Evolutionary conservation across 2,113 vertebrate species (phyloP).

Genomic region (Panthera leo): DNA sequence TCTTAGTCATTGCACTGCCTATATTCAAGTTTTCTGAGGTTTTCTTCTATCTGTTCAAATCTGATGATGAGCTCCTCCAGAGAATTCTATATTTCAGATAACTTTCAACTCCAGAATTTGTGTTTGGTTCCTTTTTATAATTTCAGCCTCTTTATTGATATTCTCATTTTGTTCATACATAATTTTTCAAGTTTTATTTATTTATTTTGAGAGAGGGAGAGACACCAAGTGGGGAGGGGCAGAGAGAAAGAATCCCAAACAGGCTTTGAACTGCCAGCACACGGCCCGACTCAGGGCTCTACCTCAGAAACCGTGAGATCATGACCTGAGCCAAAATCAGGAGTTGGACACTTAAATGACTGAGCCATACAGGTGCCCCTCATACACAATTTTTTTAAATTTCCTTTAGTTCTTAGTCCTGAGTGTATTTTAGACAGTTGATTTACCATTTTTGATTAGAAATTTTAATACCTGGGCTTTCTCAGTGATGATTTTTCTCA

Average conservation of each 20-base stretch:
- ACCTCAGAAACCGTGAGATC: no score
- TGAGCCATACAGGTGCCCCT: no score
- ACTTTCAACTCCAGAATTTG: not conserved
- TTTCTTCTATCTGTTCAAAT: not conserved
- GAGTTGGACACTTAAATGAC: no score
- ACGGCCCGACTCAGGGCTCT: no score
- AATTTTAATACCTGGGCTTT: not conserved
- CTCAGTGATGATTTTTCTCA: not conserved
- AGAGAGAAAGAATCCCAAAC: no score
- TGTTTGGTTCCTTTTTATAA: not conserved
- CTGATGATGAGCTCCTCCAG: not conserved
- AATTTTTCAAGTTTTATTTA: not conserved
- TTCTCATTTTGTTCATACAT: not conserved
- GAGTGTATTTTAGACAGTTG: not conserved
- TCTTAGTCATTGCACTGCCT: not conserved
- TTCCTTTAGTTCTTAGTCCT: not conserved
- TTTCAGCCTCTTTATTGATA: not conserved
- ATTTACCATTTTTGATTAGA: not conserved
- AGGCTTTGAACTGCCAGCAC: no score
- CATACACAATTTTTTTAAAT: no score
- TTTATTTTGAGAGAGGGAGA: no score
- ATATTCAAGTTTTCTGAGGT: not conserved
- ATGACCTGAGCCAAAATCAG: no score
- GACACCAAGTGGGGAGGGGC: no score
- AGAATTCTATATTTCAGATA: not conserved